These are phyloP conservation scores for Nasonia giraulti DNA, from an alignment of 1,140 invertebrate genomes.

Conservation along the genomic window DNA sequence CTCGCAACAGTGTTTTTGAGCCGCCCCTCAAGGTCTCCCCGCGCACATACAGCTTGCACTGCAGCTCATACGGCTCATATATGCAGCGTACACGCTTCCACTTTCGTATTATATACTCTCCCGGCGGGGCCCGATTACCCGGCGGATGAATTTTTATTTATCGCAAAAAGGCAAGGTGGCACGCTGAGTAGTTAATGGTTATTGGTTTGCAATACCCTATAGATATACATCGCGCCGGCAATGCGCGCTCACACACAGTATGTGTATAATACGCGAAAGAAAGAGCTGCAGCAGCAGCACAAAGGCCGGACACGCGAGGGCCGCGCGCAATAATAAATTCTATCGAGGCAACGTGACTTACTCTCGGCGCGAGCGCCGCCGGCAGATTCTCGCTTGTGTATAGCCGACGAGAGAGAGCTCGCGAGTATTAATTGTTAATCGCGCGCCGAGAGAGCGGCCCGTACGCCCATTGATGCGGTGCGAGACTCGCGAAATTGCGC, in stretches of 20 bases:
- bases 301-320: slow-evolving; percentile 48
- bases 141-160: slow-evolving; percentile 66
- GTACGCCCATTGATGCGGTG: not conserved
- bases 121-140: slow-evolving; percentile 61
- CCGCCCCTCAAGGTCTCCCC: slow-evolving; percentile 59
- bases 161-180: slow-evolving; percentile 64
- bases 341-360: slow-evolving; percentile 68
- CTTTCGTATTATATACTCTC: not conserved
- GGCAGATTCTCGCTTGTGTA: slow-evolving; percentile 38
- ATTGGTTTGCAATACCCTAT: slow-evolving; percentile 67
- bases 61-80: not conserved
- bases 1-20: slow-evolving; percentile 58
- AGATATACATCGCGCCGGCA: slow-evolving; percentile 30
- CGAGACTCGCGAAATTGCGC: slow-evolving; percentile 21
- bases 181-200: slow-evolving; percentile 67
- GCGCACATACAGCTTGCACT: slow-evolving; percentile 24
- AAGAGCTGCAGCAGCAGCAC: slow-evolving; percentile 18
- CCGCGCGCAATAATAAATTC: slow-evolving; percentile 68
- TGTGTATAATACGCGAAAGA: not conserved
- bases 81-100: not conserved
- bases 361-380: slow-evolving; percentile 51
- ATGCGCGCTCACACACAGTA: too few species aligned
- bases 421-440: slow-evolving; percentile 68
- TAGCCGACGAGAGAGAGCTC: slow-evolving; percentile 44
- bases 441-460: slow-evolving; percentile 2